Evolutionary conservation across 2,888 invertebrate species (phyloP), one percentile per base, ranked within the genome.

Genomic region (Coleophora deauratella): DNA sequence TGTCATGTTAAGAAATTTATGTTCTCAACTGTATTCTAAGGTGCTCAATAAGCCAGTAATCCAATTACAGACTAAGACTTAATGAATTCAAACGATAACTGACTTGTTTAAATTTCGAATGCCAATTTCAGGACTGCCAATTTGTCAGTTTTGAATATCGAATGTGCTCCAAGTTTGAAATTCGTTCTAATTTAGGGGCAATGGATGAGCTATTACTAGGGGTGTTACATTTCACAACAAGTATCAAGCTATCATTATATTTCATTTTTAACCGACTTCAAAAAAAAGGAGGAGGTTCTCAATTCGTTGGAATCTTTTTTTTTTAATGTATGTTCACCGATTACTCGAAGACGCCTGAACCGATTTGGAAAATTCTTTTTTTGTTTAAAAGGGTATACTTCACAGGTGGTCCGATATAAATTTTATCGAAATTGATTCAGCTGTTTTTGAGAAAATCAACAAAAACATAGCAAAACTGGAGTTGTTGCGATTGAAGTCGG

Each of bases 11-110:
- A 54, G 46, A 42, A 55, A 62, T 54, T 66, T 67, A 74, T 74
- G 60, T 75, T 73, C 71, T 64, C 72, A 74, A 72, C 74, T 73
- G 75, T 43, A 72, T 72, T 74, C 65, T 74, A 72, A n/a, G n/a
- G n/a, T n/a, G n/a, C n/a, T n/a, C n/a, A n/a, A n/a, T 73, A 73
- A 62, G 43, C 43, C 15, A 41, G 40, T 30, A 11, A 39, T 34
- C 51, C 1, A 31, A 50, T 35, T 44, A 38, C 49, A 41, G 41
- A 50, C 46, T 44, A 49, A 9, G 32, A 28, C 2, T n/a, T 33
- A 15, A 32, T 38, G 9, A 33, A 33, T 32, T 33, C 38, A 27
- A 21, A 27, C 33, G 33, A 32, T 38, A 38, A 33, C 10, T 14
- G n/a, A 21, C 27, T 33, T 38, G 35, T 35, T 31, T 27, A 33